These are phyloP conservation scores for Achroia grisella DNA, from an alignment of 1,140 invertebrate species.

Conservation along the genomic window DNA sequence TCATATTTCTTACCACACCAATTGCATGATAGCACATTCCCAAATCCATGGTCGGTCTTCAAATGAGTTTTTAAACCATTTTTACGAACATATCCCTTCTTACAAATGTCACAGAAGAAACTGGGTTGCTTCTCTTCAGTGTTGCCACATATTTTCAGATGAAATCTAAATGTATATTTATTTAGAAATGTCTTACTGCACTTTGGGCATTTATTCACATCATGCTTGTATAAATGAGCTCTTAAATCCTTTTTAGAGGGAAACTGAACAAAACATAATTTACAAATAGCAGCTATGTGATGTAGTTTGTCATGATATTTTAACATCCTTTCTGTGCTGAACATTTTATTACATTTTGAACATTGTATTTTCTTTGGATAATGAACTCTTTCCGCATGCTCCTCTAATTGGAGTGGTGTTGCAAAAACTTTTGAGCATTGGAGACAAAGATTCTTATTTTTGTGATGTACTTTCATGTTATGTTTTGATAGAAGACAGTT, in stretches of 20 bases:
- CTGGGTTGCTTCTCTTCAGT: conserved; percentile 13
- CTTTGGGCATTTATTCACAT: conserved; percentile 22
- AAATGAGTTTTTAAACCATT: conserved; percentile 42
- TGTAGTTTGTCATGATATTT: conserved; percentile 30
- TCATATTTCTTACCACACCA: conserved; percentile 59
- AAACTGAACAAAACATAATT: conserved; percentile 38
- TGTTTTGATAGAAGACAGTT: conserved; percentile 24
- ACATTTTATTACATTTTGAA: conserved; percentile 42
- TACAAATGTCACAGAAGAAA: conserved; percentile 52
- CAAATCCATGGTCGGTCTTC: conserved; percentile 45
- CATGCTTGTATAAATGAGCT: conserved; percentile 38
- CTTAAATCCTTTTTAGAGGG: conserved; percentile 34
- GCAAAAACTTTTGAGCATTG: conserved; percentile 43
- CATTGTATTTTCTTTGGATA: conserved; percentile 42
- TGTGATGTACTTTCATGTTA: conserved; percentile 27
- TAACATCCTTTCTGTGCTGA: conserved; percentile 38
- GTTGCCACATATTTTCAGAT: conserved; percentile 34
- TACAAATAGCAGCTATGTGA: conserved; percentile 38
- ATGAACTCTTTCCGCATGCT: conserved; percentile 42
- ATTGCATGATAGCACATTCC: conserved; percentile 32
- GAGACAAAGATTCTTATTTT: conserved; percentile 21
- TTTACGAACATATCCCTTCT: conserved; percentile 38
- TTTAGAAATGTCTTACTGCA: conserved; percentile 38
- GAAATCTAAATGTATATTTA: conserved; percentile 28
- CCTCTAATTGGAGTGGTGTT: conserved; percentile 23